A percentile compares a stretch with the other conserved stretches of the same genome.
phyloP scores from a whole-genome alignment of 2,888 invertebrate genomes.

The Priapulus caudatus region DNA sequence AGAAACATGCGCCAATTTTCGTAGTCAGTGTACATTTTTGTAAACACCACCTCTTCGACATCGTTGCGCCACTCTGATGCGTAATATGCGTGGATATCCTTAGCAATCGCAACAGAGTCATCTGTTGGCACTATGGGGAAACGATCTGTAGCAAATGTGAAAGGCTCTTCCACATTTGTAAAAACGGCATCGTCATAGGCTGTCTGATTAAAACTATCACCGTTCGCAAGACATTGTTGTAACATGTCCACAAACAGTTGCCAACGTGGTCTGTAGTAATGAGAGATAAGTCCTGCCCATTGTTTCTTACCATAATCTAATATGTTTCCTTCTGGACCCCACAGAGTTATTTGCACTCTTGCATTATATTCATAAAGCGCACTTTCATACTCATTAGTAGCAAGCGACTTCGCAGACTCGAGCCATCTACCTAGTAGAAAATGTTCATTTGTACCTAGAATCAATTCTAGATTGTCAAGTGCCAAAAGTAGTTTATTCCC shows the following conservation, averaged over 20 bases:
- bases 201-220: conserved; percentile 48
- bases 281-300: conserved; percentile 55
- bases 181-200: conserved; percentile 48
- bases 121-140: background rate
- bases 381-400: conserved; percentile 38
- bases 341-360: conserved; percentile 73
- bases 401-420: conserved; percentile 48
- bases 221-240: conserved; percentile 44
- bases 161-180: conserved; percentile 52
- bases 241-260: conserved; percentile 51
- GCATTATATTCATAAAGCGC: conserved; percentile 62
- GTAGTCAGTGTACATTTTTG: too few species aligned
- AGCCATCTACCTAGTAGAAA: conserved; percentile 64
- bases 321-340: conserved; percentile 50
- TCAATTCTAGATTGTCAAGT: conserved; percentile 50
- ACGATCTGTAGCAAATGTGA: conserved; percentile 34
- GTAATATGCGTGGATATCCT: background rate
- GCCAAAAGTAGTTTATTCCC: conserved; percentile 42
- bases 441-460: conserved; percentile 50
- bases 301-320: conserved; percentile 85
- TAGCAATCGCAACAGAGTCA: background rate
- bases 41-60: too few species aligned
- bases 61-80: too few species aligned
- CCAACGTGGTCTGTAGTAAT: conserved; percentile 61
- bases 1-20: too few species aligned